Base-by-base conservation (phyloP, 2,888 invertebrate species). In the Nephrotoma appendiculata region DNA sequence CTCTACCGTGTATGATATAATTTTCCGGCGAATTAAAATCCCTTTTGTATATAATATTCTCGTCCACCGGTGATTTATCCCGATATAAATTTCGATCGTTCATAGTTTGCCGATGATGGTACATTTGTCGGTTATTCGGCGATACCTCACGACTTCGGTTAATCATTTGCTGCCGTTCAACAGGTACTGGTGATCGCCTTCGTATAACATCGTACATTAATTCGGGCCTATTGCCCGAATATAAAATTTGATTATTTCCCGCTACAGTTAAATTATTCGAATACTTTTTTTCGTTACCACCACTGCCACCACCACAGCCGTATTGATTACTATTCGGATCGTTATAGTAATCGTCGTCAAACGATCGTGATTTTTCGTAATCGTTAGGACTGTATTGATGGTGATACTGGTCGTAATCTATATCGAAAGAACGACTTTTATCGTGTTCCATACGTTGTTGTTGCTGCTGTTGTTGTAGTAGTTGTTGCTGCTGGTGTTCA, bases 351-450 rank as follows among this genome's bases (percentile, higher is more conserved):
- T 91, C 91, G 71, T 92, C 91, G 87, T 92, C 91, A 57, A 92
- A 91, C 11, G 91, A 92, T 41, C 91, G 90, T 87, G 91, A 90
- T 88, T 92, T 91, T 87, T 91, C 91, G 87, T 91, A 91, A 86
- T 91, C 91, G 86, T 91, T 86, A n/a, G 71, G 41, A 83, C 84
- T 86, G 41, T 85, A 85, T 19, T 19, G 71, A 31, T 71, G 71
- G 5, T 86, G 86, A 86, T 86, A 87, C 43, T 86, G 71, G 7
- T 87, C 90, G 88, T 91, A 91, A 87, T 91, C 91, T 41, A 91
- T 90, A 88, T 91, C 91, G 87, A 91, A 91, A 71, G 91, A 91
- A 87, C 91, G 91, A 86, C 91, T 91, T 88, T 91, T 91, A 87
- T 91, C 91, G 85, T 90, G 89, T 4, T 91, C 91, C 83, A 85